Base-by-base conservation (phyloP, 2,113 vertebrate species). In the Apaloderma vittatum region DNA sequence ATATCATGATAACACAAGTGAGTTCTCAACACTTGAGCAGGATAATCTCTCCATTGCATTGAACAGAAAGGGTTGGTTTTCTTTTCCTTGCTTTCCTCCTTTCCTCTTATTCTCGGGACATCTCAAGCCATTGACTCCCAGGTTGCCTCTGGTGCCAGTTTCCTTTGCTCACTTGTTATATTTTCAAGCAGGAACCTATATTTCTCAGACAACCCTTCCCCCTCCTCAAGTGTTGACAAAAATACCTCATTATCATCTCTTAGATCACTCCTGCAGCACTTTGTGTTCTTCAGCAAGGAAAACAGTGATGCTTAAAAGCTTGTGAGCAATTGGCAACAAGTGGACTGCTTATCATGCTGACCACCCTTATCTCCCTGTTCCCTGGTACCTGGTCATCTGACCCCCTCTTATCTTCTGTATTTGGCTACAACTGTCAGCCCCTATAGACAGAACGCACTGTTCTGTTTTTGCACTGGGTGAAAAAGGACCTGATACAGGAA, bases 261-360 rank as follows among this genome's bases (percentile, higher is more conserved):
- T 45, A 72, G 51, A 93, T 93, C 78, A 73, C 11, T 67, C 12
- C 62, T 77, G 86, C 82, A 75, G 49, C 54, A 65, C 49, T 85
- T 37, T 65, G 34, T 81, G 66, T 88, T 89, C 58, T 61, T 88
- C 62, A 65, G 57, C 67, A 90, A 62, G 21, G 30, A 78, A 93
- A 88, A 65, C 14, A 18, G 13, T 45, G 45, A 40, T 88, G 54
- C 49, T 72, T 88, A 79, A 85, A 82, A 86, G 4, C 62, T 52
- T 40, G 24, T 32, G 27, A 72, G 14, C 63, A 73, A 62, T n/a
- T 61, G 49, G 24, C 30, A 76, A 17, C 48, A 23, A 8, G 9
- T 55, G 34, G 27, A 13, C 34, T 45, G 20, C 40, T 90, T 83
- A 92, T 90, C 77, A n/a, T 11, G 20, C 59, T 94, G 81, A 54